phyloP scores from a whole-genome alignment of 2,888 invertebrate species.

The Oscheius sp. region DNA sequence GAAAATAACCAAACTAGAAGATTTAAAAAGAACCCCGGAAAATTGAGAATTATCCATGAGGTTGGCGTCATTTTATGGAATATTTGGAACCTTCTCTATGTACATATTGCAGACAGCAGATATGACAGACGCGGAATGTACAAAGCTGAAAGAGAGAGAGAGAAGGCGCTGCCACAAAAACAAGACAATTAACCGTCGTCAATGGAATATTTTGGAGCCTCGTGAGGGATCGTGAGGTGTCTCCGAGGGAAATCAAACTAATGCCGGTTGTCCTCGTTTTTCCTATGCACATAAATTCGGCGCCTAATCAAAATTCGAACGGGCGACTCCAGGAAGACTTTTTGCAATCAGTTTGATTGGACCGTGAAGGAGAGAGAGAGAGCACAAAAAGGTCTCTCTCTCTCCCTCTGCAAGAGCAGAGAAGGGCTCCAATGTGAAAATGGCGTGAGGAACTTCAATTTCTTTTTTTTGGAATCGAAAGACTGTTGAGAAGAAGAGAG shows the following conservation, averaged over 20 bases:
- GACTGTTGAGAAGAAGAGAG: not conserved
- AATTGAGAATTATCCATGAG: too few species aligned
- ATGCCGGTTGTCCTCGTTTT: conserved; percentile 7
- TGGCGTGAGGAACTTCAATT: not conserved
- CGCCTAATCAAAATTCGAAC: conserved; percentile 20
- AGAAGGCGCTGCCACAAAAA: not conserved
- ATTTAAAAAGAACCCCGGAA: too few species aligned
- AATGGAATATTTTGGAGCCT: too few species aligned
- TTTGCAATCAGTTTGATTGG: not conserved
- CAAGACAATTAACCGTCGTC: not conserved
- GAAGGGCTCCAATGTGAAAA: too few species aligned
- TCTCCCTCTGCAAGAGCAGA: not conserved
- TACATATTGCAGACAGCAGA: too few species aligned
- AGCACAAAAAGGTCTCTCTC: not conserved
- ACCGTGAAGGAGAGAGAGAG: not conserved
- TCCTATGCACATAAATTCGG: conserved; percentile 20
- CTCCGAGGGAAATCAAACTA: conserved; percentile 18
- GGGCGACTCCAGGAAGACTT: too few species aligned
- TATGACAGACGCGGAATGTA: too few species aligned
- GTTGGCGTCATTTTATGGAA: too few species aligned
- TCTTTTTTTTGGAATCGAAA: not conserved
- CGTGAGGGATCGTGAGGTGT: not conserved
- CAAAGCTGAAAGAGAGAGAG: not conserved
- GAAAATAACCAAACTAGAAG: too few species aligned
- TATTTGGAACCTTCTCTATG: too few species aligned